Evolutionary conservation across 2,113 vertebrate species (phyloP).

Genomic region (Grammomys dolichurus): DNA sequence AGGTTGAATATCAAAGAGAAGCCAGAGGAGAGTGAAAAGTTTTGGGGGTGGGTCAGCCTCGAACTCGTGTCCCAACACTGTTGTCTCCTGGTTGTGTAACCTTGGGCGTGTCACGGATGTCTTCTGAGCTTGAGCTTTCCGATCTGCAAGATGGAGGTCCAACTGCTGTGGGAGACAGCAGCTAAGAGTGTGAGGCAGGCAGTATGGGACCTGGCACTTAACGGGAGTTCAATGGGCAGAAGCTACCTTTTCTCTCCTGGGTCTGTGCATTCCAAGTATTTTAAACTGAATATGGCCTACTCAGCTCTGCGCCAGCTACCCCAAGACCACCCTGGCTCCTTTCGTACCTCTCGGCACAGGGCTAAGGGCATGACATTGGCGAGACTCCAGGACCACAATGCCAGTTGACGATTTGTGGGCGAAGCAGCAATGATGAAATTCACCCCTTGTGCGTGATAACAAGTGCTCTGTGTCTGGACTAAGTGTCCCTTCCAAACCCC

Average conservation of each 20-base stretch:
- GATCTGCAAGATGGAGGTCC: neutral
- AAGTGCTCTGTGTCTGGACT: neutral
- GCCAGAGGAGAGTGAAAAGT: neutral
- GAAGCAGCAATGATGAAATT: neutral
- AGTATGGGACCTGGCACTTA: neutral
- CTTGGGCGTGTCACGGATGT: neutral
- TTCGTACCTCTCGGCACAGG: neutral
- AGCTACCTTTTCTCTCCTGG: neutral
- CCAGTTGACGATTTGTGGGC: neutral
- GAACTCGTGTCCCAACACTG: neutral
- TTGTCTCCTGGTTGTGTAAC: neutral
- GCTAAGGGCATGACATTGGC: neutral
- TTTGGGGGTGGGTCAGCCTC: neutral
- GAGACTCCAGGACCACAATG: neutral
- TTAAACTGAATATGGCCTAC: neutral
- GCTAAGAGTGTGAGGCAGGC: accelerated
- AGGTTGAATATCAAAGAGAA: neutral
- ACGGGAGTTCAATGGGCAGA: neutral
- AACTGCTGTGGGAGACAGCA: neutral
- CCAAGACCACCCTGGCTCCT: neutral
- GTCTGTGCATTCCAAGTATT: neutral
- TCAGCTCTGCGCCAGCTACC: neutral
- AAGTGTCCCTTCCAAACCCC: neutral
- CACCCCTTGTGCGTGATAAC: neutral
- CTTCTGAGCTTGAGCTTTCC: neutral